phyloP scores from a whole-genome alignment of 1,140 invertebrate genomes.

The Calliopsis andreniformis region DNA sequence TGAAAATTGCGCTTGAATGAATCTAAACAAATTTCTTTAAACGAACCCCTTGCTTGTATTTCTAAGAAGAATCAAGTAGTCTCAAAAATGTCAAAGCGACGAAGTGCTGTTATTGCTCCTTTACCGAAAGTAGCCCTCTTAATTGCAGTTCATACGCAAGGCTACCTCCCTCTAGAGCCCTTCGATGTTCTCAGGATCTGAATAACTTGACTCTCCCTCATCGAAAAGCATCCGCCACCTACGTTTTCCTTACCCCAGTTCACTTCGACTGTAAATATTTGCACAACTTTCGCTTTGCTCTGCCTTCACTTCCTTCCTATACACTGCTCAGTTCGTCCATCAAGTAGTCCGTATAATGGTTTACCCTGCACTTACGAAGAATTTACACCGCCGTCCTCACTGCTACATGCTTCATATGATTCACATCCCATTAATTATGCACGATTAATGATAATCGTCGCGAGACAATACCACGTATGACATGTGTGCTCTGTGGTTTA shows the following conservation, averaged over 20 bases:
- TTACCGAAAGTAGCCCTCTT: constrained; percentile 28
- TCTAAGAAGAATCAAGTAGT: no score
- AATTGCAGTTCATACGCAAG: constrained; percentile 15
- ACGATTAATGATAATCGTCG: constrained; percentile 58
- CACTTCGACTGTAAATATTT: constrained; percentile 62
- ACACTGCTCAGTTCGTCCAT: constrained; percentile 19
- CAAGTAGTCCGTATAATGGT: constrained; percentile 58
- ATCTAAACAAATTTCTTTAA: not conserved
- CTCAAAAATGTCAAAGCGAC: no score
- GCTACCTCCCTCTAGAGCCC: not conserved
- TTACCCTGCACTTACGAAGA: constrained; percentile 57
- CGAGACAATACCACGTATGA: constrained; percentile 21
- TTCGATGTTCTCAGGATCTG: constrained; percentile 18
- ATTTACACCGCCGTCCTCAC: constrained; percentile 23
- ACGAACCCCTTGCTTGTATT: no score
- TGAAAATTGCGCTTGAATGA: not conserved
- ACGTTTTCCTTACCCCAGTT: constrained; percentile 32
- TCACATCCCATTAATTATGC: constrained; percentile 41
- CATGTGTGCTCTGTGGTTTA: constrained; percentile 10
- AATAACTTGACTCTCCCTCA: constrained; percentile 14
- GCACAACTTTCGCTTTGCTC: constrained; percentile 56
- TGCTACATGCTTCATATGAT: constrained; percentile 1
- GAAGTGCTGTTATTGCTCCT: not conserved
- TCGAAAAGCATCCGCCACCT: not conserved
- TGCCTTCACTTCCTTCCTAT: constrained; percentile 21